These are phyloP conservation scores for Gryllus bimaculatus DNA, from an alignment of 1,140 invertebrate species.

Conservation along the genomic window DNA sequence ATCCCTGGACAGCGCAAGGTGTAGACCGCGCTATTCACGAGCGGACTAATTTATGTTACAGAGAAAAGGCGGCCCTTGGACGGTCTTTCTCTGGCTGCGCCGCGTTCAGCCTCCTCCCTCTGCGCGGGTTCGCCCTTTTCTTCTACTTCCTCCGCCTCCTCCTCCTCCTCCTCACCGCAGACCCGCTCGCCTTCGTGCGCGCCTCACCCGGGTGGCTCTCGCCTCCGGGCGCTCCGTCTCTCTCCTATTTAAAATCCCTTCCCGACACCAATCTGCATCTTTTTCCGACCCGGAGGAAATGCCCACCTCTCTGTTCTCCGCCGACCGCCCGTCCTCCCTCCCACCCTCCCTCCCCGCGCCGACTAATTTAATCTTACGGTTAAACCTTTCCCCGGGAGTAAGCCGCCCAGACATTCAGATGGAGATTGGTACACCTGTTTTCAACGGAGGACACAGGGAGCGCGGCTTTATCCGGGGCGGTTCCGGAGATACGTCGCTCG, in stretches of 20 bases:
- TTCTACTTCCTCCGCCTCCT: not conserved
- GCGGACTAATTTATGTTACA: not conserved
- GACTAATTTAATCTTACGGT: slow-evolving; percentile 5
- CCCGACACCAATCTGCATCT: not conserved
- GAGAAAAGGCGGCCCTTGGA: not conserved
- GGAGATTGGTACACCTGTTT: slow-evolving; percentile 3
- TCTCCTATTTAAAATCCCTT: slow-evolving; percentile 1
- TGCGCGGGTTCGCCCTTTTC: not conserved
- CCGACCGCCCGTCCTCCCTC: too few species aligned
- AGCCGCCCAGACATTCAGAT: not conserved
- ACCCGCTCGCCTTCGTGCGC: not conserved
- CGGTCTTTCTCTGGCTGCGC: not conserved
- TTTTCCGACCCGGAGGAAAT: not conserved
- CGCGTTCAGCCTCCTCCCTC: not conserved
- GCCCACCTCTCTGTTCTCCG: not conserved
- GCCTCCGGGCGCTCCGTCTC: not conserved
- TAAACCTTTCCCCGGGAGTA: not conserved
- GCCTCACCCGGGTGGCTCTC: not conserved
- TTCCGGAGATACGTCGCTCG: not conserved
- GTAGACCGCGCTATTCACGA: not conserved
- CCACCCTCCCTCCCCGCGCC: not conserved
- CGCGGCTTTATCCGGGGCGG: not conserved
- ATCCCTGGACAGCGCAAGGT: slow-evolving; percentile 2
- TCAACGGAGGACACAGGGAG: not conserved
- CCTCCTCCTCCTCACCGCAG: not conserved